Evolutionary conservation across 2,797 vertebrate species (phyloP).

Genomic region (Molossus molossus): DNA sequence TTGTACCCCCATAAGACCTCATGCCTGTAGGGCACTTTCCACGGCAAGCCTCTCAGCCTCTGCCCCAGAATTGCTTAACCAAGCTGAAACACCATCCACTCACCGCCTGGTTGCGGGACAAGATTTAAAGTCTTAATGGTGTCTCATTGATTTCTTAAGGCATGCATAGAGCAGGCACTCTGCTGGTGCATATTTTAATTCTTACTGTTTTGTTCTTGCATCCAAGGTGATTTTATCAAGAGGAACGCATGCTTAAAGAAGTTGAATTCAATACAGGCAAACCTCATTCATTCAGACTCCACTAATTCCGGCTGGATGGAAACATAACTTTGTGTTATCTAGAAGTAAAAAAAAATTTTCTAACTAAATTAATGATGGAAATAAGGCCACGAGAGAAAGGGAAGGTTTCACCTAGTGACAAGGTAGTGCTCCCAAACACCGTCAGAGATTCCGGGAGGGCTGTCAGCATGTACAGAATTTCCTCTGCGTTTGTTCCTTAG

Average conservation of each 20-base stretch:
- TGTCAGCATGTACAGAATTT: constrained; percentile 18
- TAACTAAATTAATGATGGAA: constrained; percentile 46
- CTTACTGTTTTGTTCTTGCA: constrained; percentile 67
- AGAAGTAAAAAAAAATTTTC: constrained; percentile 65
- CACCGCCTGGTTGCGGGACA: neutral
- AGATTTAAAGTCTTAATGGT: constrained; percentile 74
- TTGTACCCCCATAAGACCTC: neutral
- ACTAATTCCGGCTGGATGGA: constrained; percentile 66
- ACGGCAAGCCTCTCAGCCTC: neutral
- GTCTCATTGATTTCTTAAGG: constrained; percentile 74
- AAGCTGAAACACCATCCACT: constrained; percentile 38
- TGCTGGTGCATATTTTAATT: constrained; percentile 73
- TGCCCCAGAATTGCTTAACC: constrained; percentile 38
- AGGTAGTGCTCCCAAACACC: neutral
- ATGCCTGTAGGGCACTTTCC: neutral
- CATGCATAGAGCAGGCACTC: neutral
- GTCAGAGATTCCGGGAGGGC: neutral
- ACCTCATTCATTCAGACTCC: constrained; percentile 72
- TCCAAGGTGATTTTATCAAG: constrained; percentile 73
- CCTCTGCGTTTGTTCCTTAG: constrained; percentile 56
- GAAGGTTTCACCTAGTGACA: constrained; percentile 32
- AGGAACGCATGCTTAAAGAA: constrained; percentile 68
- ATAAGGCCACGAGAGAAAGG: neutral
- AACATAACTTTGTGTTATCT: constrained; percentile 69
- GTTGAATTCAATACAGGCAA: constrained; percentile 63